Conservation (phyloP, 2,888 invertebrate species). For the Yponomeuta evonymella region DNA sequence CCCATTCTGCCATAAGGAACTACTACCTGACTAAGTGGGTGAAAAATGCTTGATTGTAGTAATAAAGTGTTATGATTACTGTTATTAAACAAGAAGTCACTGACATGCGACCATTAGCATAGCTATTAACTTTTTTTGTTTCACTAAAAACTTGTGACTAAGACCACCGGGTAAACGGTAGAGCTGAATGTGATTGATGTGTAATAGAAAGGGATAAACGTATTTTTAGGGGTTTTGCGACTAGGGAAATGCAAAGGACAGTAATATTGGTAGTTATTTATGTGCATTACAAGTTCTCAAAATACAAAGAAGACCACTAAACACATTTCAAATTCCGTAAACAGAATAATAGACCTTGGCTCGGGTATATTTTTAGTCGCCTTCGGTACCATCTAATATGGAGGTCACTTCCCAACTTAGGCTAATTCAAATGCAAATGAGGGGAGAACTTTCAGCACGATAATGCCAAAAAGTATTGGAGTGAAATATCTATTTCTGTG, state of each 20-base stretch:
- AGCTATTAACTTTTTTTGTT: conserved; percentile 4
- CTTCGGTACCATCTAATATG: neutral
- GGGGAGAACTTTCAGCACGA: neutral
- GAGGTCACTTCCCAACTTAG: neutral
- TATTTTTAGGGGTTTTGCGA: no score
- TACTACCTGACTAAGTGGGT: conserved; percentile 20
- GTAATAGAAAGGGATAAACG: no score
- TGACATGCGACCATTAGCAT: conserved; percentile 12
- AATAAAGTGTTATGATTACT: conserved; percentile 16
- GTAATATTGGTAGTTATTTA: no score
- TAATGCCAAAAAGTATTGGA: conserved; percentile 2
- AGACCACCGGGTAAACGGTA: neutral
- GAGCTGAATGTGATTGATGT: neutral
- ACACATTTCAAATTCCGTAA: conserved; percentile 1
- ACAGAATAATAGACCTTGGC: neutral
- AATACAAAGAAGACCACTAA: neutral
- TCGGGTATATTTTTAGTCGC: neutral
- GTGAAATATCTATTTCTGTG: conserved; percentile 2
- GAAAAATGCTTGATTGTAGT: conserved; percentile 11
- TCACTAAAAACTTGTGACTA: neutral
- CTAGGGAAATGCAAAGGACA: no score
- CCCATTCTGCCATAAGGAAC: neutral
- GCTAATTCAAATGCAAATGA: conserved; percentile 5
- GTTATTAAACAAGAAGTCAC: conserved; percentile 8
- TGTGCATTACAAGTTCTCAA: neutral